These are phyloP conservation scores for Chymomyza procnemis DNA, from an alignment of 2,888 invertebrate genomes.

Conservation along the genomic window DNA sequence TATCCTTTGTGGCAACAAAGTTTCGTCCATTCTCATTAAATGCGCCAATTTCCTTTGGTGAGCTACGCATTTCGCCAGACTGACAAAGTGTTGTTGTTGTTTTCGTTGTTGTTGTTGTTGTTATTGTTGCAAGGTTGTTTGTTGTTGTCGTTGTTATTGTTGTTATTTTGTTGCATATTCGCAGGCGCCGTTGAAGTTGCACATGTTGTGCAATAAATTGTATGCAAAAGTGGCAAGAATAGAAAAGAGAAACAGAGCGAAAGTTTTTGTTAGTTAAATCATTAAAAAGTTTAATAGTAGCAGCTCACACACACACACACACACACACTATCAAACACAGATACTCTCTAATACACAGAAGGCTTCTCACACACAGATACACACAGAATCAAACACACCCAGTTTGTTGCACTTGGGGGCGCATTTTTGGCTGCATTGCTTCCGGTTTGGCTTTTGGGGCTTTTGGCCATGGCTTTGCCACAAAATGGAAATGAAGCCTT, in stretches of 20 bases:
- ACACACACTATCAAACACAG: slow-evolving; percentile 13
- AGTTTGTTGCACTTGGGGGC: slow-evolving; percentile 9
- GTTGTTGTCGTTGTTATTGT: slow-evolving; percentile 31
- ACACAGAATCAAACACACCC: not conserved
- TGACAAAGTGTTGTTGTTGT: slow-evolving; percentile 52
- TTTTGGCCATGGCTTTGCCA: slow-evolving; percentile 16
- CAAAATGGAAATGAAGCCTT: slow-evolving; percentile 32
- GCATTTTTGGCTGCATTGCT: slow-evolving; percentile 32
- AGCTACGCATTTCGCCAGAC: slow-evolving; percentile 81
- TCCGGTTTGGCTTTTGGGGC: slow-evolving; percentile 32
- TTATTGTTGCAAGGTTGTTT: slow-evolving; percentile 26
- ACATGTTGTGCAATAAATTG: slow-evolving; percentile 66
- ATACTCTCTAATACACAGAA: not conserved
- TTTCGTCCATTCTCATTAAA: slow-evolving; percentile 79
- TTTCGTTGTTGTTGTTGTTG: slow-evolving; percentile 52
- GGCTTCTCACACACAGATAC: slow-evolving; percentile 4
- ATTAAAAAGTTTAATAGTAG: slow-evolving; percentile 76
- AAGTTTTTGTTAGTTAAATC: slow-evolving; percentile 76
- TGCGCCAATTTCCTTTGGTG: slow-evolving; percentile 79
- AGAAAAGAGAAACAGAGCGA: slow-evolving; percentile 74
- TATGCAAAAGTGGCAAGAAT: slow-evolving; percentile 31
- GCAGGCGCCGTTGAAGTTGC: slow-evolving; percentile 3
- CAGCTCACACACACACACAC: slow-evolving; percentile 43
- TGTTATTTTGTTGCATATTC: slow-evolving; percentile 13
- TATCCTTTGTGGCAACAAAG: slow-evolving; percentile 79